Percentiles rank a stretch among this genome's conserved stretches.
phyloP scores from a whole-genome alignment of 2,797 vertebrate species.

The Dermochelys coriacea region DNA sequence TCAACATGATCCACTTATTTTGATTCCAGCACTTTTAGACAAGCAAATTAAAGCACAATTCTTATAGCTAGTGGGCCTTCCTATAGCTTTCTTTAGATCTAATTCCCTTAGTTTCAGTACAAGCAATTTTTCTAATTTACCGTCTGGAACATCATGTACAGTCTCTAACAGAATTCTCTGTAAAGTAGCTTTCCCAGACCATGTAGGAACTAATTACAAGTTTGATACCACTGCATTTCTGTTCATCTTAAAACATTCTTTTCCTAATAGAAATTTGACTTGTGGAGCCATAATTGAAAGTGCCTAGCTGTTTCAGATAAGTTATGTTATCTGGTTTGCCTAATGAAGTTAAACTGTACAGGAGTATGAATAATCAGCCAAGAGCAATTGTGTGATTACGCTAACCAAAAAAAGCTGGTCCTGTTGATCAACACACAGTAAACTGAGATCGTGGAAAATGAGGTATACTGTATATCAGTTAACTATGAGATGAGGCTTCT shows the following conservation, averaged over 20 bases:
- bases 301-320: slow-evolving; percentile 22
- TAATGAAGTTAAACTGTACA: not conserved
- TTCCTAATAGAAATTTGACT: slow-evolving; percentile 14
- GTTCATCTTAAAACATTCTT: slow-evolving; percentile 1
- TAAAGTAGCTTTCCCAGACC: slow-evolving; percentile 17
- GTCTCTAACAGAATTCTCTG: slow-evolving; percentile 12
- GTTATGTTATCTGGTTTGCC: slow-evolving; percentile 22
- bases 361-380: not conserved
- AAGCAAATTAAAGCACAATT: not conserved
- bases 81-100: not conserved
- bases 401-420: not conserved
- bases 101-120: not conserved
- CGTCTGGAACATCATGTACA: not conserved
- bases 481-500: slow-evolving; percentile 42
- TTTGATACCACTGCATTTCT: slow-evolving; percentile 23
- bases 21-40: not conserved
- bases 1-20: not conserved
- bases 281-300: not conserved
- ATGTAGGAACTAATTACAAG: slow-evolving; percentile 30
- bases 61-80: not conserved
- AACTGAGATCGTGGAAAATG: slow-evolving; percentile 25
- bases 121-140: not conserved
- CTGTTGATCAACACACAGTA: slow-evolving; percentile 14
- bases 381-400: not conserved
- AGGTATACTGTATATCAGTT: slow-evolving; percentile 37